phyloP scores from a whole-genome alignment of 2,113 vertebrate genomes.

The Delphinus delphis region DNA sequence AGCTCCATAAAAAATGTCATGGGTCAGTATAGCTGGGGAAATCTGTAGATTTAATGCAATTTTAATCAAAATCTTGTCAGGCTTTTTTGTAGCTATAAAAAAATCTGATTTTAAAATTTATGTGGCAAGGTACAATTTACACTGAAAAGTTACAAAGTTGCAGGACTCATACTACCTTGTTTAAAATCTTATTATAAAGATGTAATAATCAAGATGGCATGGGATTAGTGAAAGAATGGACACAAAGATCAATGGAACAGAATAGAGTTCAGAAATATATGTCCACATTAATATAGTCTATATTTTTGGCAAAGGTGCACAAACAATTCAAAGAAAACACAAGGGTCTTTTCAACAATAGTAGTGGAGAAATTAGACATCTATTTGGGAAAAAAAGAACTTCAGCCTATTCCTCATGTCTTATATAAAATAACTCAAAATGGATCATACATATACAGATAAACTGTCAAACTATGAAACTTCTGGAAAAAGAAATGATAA shows the following conservation, averaged over 20 bases:
- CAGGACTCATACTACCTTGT: neutral
- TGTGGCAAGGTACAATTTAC: neutral
- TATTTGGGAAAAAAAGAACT: neutral
- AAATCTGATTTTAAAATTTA: neutral
- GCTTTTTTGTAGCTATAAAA: neutral
- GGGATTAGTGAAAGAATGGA: neutral
- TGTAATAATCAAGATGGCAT: neutral
- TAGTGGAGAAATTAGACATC: neutral
- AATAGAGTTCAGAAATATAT: neutral
- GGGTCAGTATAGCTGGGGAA: neutral
- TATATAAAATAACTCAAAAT: neutral
- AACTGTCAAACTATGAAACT: neutral
- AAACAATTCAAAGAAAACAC: neutral
- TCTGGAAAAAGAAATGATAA: neutral
- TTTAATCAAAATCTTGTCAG: neutral
- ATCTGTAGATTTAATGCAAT: neutral
- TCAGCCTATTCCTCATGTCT: neutral
- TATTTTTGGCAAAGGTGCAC: neutral
- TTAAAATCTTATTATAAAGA: neutral
- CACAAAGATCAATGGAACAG: neutral
- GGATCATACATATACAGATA: neutral
- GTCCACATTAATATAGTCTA: neutral
- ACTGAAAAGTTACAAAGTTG: neutral
- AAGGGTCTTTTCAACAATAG: neutral
- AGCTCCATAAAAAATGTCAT: neutral